phyloP scores from a whole-genome alignment of 2,113 vertebrate species.

The Labeo rohita region DNA sequence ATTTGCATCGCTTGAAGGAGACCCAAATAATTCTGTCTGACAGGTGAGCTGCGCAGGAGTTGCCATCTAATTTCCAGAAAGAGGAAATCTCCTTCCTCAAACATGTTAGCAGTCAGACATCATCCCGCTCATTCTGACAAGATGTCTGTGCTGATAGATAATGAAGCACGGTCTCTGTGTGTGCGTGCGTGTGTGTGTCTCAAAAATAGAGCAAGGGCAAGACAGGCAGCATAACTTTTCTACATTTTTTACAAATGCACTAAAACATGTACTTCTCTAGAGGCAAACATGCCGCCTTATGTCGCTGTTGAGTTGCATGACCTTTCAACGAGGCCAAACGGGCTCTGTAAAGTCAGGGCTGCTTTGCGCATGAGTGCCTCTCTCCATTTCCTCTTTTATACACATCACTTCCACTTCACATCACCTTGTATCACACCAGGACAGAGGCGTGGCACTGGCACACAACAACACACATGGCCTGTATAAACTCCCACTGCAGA shows the following conservation, averaged over 20 bases:
- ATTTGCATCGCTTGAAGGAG: slow-evolving; percentile 54
- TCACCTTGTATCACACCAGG: slow-evolving; percentile 70
- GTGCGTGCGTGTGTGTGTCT: not conserved
- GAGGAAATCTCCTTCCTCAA: slow-evolving; percentile 61
- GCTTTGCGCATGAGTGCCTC: slow-evolving; percentile 74
- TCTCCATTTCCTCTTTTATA: slow-evolving; percentile 75
- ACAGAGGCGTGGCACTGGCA: slow-evolving; percentile 57
- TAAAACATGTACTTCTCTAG: slow-evolving; percentile 3
- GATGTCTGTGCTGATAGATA: slow-evolving; percentile 70
- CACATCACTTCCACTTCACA: slow-evolving; percentile 76
- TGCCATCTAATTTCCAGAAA: slow-evolving; percentile 57
- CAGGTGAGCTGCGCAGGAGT: slow-evolving; percentile 60
- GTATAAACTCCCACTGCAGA: slow-evolving; percentile 1
- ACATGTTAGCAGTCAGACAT: slow-evolving; percentile 66
- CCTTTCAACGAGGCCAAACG: slow-evolving; percentile 75
- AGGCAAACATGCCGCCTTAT: not conserved
- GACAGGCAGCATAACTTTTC: not conserved
- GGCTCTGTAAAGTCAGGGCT: slow-evolving; percentile 71
- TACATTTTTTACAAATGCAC: slow-evolving; percentile 67
- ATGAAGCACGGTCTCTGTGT: slow-evolving; percentile 57
- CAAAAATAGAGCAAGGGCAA: slow-evolving; percentile 53
- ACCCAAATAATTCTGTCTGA: slow-evolving; percentile 68
- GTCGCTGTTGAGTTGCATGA: slow-evolving; percentile 75
- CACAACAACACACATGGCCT: not conserved
- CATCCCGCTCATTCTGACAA: slow-evolving; percentile 65